These are phyloP conservation scores for Campoplex nolae DNA, from an alignment of 2,888 invertebrate genomes.

Conservation along the genomic window DNA sequence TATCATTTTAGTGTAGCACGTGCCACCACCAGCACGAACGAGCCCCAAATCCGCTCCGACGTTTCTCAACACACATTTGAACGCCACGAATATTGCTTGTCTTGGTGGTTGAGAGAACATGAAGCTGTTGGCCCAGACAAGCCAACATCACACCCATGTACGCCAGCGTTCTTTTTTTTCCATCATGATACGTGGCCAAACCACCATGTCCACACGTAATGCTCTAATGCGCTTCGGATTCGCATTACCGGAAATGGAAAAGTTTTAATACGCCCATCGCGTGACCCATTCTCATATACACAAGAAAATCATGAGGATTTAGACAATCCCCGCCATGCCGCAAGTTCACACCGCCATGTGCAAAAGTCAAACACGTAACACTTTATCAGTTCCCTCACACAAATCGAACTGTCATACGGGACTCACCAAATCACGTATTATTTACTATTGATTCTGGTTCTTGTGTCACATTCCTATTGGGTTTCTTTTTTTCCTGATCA, in stretches of 20 bases:
- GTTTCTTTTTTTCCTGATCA: neutral
- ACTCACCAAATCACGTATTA: conserved; percentile 5
- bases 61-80: conserved; percentile 28
- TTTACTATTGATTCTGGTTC: neutral
- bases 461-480: neutral
- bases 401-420: neutral
- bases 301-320: conserved; percentile 17
- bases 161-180: neutral
- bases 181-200: neutral
- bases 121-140: conserved; percentile 4
- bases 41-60: neutral
- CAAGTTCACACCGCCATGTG: neutral
- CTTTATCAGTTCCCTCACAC: neutral
- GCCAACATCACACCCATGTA: neutral
- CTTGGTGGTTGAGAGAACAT: neutral
- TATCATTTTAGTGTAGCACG: conserved; percentile 80
- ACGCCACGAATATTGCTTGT: conserved; percentile 21
- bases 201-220: conserved; percentile 58
- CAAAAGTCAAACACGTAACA: neutral
- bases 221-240: conserved; percentile 76
- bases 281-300: conserved; percentile 50
- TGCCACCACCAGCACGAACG: conserved; percentile 66
- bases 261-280: conserved; percentile 73
- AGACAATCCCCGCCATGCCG: conserved; percentile 21
- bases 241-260: conserved; percentile 79